Evolutionary conservation across 1,140 invertebrate species (phyloP), one percentile per base, ranked within the genome.

Genomic region (Cotesia chilonis): DNA sequence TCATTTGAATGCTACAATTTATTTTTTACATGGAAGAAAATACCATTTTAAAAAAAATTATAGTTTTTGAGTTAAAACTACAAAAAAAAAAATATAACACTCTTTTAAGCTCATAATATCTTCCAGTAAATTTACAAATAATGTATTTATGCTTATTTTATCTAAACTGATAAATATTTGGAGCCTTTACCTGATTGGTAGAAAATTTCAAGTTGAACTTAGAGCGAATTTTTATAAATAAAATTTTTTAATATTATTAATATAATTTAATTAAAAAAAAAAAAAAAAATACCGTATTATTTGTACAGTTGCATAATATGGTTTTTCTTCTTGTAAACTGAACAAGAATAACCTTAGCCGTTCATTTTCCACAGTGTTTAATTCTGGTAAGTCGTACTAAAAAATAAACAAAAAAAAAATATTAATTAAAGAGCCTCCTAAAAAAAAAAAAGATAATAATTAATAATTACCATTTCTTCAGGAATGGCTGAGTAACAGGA

Each of bases 291-390:
- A 97, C 95, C 93, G 93, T 60, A 98, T 91, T 59, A 98, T 89
- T 82, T 95, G 90, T 68, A 98, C 84, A 71, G 93, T 89, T 12
- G 93, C 90, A 63, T 90, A 88, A 81, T 91, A 93, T 0, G 96
- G 93, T 81, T 96, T 92, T 71, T 94, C 92, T 73, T 95, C 93
- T 83, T 97, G 95, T 41, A 99, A 88, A 85, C 92, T 91, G 75
- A 92, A 90, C 54, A 99, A 88, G 85, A 99, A 98, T 75, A 90
- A 90, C 72, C 94, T 90, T 54, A 98, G 84, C 77, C 91, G 87
- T 81, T 93, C 90, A 78, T 93, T 97, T 75, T 92, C 91, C 20
- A 89, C 82, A 74, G 92, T 96, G 38, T 94, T 91, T 57, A 96
- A 78, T 73, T 92, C 91, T 12, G 96, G 96, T 72, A 99, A 84